A percentile compares a stretch with the other conserved stretches of the same genome.
Evolutionary conservation across 2,113 vertebrate species (phyloP).

Genomic region (Falcunculus frontatus): DNA sequence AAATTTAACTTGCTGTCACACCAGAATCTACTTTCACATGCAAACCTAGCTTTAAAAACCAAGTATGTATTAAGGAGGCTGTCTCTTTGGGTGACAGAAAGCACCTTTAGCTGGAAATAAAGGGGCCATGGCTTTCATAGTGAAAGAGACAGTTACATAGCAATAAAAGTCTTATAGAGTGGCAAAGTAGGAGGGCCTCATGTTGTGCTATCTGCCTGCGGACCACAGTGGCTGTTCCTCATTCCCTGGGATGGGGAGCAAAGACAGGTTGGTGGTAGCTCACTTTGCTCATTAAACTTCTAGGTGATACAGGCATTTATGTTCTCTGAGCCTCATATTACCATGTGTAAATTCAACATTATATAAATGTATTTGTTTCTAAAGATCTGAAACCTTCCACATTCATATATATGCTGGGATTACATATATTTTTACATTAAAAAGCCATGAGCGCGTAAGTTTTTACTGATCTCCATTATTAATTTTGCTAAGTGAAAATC

Average conservation of each 20-base stretch:
- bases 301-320: neutral
- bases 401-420: neutral
- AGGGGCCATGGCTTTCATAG: neutral
- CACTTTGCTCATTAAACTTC: neutral
- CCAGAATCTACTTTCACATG: neutral
- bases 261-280: neutral
- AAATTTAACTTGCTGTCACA: neutral
- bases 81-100: neutral
- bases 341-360: neutral
- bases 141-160: neutral
- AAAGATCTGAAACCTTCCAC: neutral
- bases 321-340: neutral
- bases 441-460: fast-evolving
- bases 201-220: neutral
- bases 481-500: neutral
- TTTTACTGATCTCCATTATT: neutral
- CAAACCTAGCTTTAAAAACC: neutral
- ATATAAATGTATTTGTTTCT: neutral
- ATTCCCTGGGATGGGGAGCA: neutral
- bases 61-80: neutral
- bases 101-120: neutral
- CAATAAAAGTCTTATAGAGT: neutral
- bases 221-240: neutral
- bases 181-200: neutral
- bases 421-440: neutral